Conservation (phyloP, 2,113 vertebrate species). For the Mobula hypostoma region DNA sequence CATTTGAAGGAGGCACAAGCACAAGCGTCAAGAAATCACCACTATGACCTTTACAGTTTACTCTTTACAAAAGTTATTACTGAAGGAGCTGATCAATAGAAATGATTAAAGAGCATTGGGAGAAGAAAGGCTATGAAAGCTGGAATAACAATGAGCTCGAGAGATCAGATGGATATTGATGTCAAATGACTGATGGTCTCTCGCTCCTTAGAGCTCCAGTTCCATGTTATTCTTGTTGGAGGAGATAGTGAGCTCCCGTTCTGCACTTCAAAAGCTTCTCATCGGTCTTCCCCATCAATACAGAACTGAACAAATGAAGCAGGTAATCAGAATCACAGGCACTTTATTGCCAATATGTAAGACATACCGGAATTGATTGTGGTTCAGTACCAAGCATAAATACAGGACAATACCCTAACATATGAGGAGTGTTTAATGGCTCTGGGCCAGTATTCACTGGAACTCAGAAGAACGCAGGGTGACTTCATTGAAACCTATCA, state of each 20-base stretch:
- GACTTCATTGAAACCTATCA: too few species aligned
- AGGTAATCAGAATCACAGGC: too few species aligned
- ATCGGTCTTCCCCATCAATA: background rate
- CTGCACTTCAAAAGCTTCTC: background rate
- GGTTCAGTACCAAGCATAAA: too few species aligned
- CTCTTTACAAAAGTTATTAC: background rate
- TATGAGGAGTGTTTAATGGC: too few species aligned
- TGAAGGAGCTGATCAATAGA: background rate
- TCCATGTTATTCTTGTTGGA: background rate
- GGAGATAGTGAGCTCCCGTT: background rate
- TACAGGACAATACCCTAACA: too few species aligned
- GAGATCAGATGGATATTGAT: background rate
- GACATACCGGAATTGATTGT: too few species aligned
- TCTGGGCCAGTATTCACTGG: too few species aligned
- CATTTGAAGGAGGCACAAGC: background rate
- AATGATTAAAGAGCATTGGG: slow-evolving; percentile 5
- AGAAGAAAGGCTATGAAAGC: background rate
- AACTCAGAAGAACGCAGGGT: too few species aligned
- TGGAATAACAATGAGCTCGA: slow-evolving; percentile 11
- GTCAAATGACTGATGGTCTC: background rate
- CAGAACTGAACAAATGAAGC: background rate
- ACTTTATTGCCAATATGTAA: too few species aligned
- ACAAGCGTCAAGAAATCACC: background rate
- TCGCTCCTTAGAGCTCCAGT: background rate
- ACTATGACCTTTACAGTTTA: background rate